Base-by-base conservation (phyloP, 2,888 invertebrate genomes). In the Ceraclea dissimilis region DNA sequence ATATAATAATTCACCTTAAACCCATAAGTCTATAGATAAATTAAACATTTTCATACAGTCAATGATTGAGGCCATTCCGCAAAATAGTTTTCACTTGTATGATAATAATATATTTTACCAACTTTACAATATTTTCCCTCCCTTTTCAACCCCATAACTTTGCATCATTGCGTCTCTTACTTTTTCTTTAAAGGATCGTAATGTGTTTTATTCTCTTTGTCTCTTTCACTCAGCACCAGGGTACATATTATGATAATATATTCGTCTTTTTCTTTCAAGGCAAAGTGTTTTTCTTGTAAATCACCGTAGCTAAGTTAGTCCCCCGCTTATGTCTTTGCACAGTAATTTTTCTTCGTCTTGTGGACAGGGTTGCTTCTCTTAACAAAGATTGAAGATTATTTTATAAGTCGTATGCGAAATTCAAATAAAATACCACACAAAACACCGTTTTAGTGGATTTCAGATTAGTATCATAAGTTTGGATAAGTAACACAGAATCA, bases 291-390 rank as follows among this genome's bases (percentile, higher is more conserved):
- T 51, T 54, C 59, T 57, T 62, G 62, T 62, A 62, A 62, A 62
- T 62, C 62, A 60, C 62, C 60, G 59, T 53, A 43, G 54, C 56
- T 60, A 62, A 62, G 60, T 62, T 60, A 56, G 58, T 62, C 60
- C 21, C 58, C 49, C 62, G 60, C 62, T 62, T 60, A 56, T 58
- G 62, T 58, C 62, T 58, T 49, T 54, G 56, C 60, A 53, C 53
- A 60, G 60, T 59, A 60, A 62, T 62, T 60, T 62, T 60, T 62
- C 62, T 60, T 60, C 62, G 62, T 62, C 62, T 58, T 51, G 47
- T 52, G 33, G 26, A 49, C 26, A 49, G 49, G 49, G 49, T 49
- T 50, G 51, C 16, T 26, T 26, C 26, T n/a, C 21, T 26, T 49
- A 16, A 22, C 8, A 49, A 13, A 20, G 26, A 26, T 26, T 26